Percentiles rank a stretch among this genome's conserved stretches.
Evolutionary conservation across 2,888 invertebrate species (phyloP).

Genomic region (Synergus umbraculus): DNA sequence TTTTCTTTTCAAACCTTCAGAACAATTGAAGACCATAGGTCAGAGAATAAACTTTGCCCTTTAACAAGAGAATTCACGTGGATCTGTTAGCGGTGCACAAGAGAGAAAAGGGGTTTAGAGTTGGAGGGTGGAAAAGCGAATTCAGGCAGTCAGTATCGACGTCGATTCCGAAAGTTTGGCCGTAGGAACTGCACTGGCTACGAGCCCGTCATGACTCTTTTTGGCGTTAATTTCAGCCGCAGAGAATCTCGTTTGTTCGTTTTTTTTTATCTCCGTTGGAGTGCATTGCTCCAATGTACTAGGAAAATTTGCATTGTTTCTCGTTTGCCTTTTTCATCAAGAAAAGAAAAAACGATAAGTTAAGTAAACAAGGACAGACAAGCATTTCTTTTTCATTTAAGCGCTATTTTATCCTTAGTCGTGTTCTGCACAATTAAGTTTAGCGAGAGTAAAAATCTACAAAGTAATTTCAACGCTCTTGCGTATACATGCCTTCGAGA

Average conservation of each 20-base stretch:
- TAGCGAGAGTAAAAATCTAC: background rate
- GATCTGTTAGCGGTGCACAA: background rate
- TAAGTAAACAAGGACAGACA: background rate
- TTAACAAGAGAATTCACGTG: conserved; percentile 14
- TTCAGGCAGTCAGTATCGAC: conserved; percentile 37
- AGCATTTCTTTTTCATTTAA: background rate
- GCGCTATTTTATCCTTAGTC: background rate
- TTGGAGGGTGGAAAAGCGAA: conserved; percentile 4
- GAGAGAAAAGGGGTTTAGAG: background rate
- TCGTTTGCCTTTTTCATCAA: conserved; percentile 19
- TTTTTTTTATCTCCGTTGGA: conserved; percentile 13
- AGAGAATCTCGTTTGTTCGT: conserved; percentile 28
- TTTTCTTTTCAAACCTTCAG: background rate
- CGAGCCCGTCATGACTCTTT: conserved; percentile 23
- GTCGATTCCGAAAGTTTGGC: conserved; percentile 32
- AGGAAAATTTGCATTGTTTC: conserved; percentile 13
- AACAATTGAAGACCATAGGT: conserved; percentile 18
- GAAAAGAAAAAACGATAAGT: conserved; percentile 12
- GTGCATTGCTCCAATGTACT: conserved; percentile 21
- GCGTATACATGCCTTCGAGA: background rate
- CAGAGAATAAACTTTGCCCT: conserved; percentile 31
- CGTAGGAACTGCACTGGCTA: conserved; percentile 31
- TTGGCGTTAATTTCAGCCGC: conserved; percentile 30
- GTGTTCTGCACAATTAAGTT: background rate
- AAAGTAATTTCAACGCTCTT: background rate